Conservation (phyloP, 2,113 vertebrate species). For the Gallinago undulata region DNA sequence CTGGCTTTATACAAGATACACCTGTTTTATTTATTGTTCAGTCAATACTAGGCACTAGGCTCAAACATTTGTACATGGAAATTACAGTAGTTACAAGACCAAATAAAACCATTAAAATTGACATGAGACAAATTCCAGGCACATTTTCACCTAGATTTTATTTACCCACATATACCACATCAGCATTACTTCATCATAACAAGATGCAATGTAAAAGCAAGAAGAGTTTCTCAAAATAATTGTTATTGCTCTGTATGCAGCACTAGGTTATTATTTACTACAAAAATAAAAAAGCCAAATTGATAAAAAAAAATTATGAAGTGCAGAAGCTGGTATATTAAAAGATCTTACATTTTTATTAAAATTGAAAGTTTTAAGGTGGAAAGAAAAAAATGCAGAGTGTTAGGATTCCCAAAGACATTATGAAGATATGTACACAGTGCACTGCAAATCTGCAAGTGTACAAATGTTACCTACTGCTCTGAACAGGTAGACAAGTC, state of each 20-base stretch:
- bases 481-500: neutral
- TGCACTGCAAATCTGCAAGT: neutral
- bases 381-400: neutral
- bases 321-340: neutral
- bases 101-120: neutral
- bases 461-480: neutral
- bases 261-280: neutral
- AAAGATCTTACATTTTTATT: neutral
- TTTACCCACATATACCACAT: neutral
- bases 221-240: neutral
- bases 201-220: neutral
- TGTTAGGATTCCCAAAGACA: neutral
- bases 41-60: neutral
- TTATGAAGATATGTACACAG: neutral
- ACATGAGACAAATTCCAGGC: neutral
- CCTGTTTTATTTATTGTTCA: neutral
- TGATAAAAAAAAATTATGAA: neutral
- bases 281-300: neutral
- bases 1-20: neutral
- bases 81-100: neutral
- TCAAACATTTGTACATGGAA: neutral
- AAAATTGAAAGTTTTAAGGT: neutral
- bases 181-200: conserved; percentile 34
- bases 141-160: conserved; percentile 1
- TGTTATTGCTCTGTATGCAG: neutral